A percentile compares a stretch with the other conserved stretches of the same genome.
These are phyloP conservation scores for Mylabris phalerata DNA, from an alignment of 1,140 invertebrate species.

Conservation along the genomic window DNA sequence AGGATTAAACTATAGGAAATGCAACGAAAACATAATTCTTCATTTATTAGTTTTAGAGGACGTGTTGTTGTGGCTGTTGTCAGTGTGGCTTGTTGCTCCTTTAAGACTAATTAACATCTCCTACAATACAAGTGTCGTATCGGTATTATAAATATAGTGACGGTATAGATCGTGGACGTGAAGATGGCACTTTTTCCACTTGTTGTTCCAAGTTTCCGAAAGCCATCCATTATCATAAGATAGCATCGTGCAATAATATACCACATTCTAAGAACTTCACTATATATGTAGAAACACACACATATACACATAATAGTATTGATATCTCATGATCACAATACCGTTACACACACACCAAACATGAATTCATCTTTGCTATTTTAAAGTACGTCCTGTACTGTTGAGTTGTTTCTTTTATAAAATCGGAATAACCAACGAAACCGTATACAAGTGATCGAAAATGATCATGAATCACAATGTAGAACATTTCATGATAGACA, in stretches of 20 bases:
- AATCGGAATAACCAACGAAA: too few relatives aligned
- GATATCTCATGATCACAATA: constrained; percentile 24
- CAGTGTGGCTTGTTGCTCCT: neutral
- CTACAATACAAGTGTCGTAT: constrained; percentile 3
- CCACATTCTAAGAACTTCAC: constrained; percentile 19
- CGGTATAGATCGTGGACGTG: too few relatives aligned
- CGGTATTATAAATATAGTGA: neutral
- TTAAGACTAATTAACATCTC: neutral
- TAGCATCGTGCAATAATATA: constrained; percentile 22
- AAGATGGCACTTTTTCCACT: neutral
- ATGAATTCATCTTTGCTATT: constrained; percentile 16
- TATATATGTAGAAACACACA: neutral
- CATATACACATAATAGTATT: constrained; percentile 10
- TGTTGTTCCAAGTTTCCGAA: constrained; percentile 20
- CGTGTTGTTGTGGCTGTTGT: neutral
- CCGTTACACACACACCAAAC: constrained; percentile 20
- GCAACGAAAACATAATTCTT: neutral
- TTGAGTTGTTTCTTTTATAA: too few relatives aligned
- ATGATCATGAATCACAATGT: too few relatives aligned
- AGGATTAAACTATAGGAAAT: constrained; percentile 7
- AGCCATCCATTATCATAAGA: constrained; percentile 24
- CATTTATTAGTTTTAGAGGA: neutral
- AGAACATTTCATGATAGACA: too few relatives aligned
- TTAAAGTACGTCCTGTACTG: too few relatives aligned
- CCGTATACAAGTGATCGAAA: too few relatives aligned